These are phyloP conservation scores for Petrocephalus sullivani DNA, from an alignment of 2,797 vertebrate species.

Conservation along the genomic window DNA sequence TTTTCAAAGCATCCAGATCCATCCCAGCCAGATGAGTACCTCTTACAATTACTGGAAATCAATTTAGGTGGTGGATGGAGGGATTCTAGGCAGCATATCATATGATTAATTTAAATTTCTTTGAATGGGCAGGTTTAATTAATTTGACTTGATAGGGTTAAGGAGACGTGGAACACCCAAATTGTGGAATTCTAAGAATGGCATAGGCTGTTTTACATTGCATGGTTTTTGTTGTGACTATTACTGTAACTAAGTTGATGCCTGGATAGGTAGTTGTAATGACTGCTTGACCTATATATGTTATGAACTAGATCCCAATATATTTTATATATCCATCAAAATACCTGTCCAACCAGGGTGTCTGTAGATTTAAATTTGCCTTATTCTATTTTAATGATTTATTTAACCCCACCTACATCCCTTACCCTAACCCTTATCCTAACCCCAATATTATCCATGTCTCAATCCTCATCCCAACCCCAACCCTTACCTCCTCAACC, in stretches of 20 bases:
- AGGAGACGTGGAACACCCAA: background rate
- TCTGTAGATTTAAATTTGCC: no score
- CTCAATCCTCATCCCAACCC: no score
- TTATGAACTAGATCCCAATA: background rate
- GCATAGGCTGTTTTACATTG: background rate
- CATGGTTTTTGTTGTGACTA: background rate
- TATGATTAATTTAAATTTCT: background rate
- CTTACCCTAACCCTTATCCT: no score
- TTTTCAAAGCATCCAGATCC: background rate
- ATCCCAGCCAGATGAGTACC: background rate
- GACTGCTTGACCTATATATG: background rate
- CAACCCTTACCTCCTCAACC: no score
- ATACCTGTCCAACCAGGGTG: no score
- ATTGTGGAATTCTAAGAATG: background rate
- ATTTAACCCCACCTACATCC: no score
- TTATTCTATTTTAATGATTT: no score
- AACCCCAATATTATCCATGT: no score
- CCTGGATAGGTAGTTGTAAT: background rate
- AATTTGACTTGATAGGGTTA: background rate
- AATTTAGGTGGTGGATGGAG: background rate
- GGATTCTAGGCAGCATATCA: background rate
- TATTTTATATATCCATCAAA: background rate
- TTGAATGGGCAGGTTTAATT: background rate
- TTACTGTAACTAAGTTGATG: background rate
- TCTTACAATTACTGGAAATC: background rate